A percentile compares a stretch with the other conserved stretches of the same genome.
These are phyloP conservation scores for Pavo muticus DNA, from an alignment of 2,113 vertebrate species.

Conservation along the genomic window DNA sequence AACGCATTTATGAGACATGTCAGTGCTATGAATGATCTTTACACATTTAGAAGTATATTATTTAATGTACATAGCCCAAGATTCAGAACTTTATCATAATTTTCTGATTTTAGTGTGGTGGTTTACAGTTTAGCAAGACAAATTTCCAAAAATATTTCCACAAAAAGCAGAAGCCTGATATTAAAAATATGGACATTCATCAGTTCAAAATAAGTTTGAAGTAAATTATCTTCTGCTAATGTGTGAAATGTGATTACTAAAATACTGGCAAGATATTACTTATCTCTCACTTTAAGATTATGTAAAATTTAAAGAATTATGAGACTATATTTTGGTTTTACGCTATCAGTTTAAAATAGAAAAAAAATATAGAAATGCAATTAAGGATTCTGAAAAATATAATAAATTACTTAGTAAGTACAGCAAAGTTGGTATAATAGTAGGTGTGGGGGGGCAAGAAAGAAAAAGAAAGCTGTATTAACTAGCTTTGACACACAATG, in stretches of 20 bases:
- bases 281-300: background rate
- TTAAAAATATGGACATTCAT: background rate
- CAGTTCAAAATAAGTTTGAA: background rate
- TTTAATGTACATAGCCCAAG: background rate
- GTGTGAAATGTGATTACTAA: background rate
- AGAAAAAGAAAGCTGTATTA: background rate
- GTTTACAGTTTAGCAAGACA: background rate
- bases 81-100: constrained; percentile 28
- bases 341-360: constrained; percentile 1
- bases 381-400: constrained; percentile 39
- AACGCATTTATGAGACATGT: background rate
- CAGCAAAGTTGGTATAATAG: background rate
- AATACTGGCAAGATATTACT: background rate
- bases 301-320: background rate
- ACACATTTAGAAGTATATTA: constrained; percentile 28
- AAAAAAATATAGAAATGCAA: background rate
- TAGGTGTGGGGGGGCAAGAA: background rate
- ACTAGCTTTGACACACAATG: background rate
- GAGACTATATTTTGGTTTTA: background rate
- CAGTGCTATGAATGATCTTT: background rate
- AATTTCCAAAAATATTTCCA: background rate
- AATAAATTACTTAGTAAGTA: background rate
- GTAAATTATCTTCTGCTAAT: background rate
- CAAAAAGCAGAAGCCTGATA: background rate
- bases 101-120: constrained; percentile 44